These are phyloP conservation scores for Amphimallon solstitiale DNA, from an alignment of 2,888 invertebrate species.

Conservation along the genomic window DNA sequence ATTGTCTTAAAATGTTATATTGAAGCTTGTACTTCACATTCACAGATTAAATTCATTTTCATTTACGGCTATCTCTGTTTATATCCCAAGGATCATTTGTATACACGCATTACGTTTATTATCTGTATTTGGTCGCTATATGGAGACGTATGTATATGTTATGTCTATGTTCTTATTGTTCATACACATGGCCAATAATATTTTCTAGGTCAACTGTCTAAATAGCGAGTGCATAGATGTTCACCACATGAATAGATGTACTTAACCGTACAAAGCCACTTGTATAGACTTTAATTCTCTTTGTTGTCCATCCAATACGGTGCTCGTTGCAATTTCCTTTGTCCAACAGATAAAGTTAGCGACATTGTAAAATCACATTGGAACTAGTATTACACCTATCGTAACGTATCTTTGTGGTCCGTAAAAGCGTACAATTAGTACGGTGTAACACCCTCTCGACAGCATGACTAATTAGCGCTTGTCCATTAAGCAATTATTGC, in stretches of 20 bases:
- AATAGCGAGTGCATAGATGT: neutral
- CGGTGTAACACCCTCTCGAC: constrained; percentile 8
- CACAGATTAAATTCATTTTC: no score
- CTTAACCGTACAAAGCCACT: neutral
- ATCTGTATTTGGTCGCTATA: no score
- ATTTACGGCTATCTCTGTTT: neutral
- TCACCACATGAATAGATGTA: neutral
- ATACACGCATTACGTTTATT: no score
- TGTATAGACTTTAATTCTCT: neutral
- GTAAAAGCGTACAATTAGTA: neutral
- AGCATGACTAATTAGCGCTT: constrained; percentile 26
- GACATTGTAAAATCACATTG: neutral
- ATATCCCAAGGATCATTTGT: no score
- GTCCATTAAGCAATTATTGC: constrained; percentile 19
- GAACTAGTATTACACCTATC: neutral
- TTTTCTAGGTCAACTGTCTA: no score
- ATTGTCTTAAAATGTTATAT: no score
- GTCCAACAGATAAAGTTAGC: neutral
- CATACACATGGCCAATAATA: no score
- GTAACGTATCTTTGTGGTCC: neutral
- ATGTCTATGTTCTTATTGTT: no score
- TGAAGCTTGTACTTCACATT: no score
- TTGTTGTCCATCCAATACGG: neutral
- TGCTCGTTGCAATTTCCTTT: neutral
- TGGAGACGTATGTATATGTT: no score